phyloP scores from a whole-genome alignment of 2,113 vertebrate species.

The Elephantulus edwardii region DNA sequence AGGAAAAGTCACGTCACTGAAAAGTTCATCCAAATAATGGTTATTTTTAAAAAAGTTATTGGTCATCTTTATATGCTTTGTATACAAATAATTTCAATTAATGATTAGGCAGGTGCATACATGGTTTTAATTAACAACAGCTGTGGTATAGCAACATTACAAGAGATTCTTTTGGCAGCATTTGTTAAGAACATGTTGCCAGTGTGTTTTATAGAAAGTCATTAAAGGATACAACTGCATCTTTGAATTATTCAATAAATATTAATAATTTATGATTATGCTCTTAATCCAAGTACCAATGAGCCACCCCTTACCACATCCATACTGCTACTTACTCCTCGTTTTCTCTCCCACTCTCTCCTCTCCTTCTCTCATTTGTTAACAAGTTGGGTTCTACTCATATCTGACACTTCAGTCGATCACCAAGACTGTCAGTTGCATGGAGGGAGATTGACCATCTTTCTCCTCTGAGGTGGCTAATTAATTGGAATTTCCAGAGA shows the following conservation, averaged over 20 bases:
- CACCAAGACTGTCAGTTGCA: no score
- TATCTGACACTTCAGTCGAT: no score
- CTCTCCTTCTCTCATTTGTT: no score
- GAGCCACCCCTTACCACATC: background rate
- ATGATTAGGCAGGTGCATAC: background rate
- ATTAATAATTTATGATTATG: slow-evolving; percentile 62
- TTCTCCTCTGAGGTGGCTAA: no score
- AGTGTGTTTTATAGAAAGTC: slow-evolving; percentile 49
- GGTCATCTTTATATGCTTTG: slow-evolving; percentile 40
- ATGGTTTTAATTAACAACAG: slow-evolving; percentile 70
- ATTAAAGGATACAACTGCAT: slow-evolving; percentile 17
- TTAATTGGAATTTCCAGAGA: no score
- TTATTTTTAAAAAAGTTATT: slow-evolving; percentile 38
- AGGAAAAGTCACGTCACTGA: background rate
- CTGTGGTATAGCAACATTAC: slow-evolving; percentile 36
- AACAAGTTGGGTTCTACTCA: no score
- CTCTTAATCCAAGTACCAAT: slow-evolving; percentile 45
- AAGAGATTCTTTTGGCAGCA: slow-evolving; percentile 36
- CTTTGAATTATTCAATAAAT: slow-evolving; percentile 65
- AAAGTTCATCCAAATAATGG: slow-evolving; percentile 30
- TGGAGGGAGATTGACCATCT: no score
- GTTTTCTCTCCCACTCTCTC: no score
- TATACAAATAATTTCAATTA: slow-evolving; percentile 35
- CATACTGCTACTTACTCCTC: no score
- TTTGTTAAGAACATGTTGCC: slow-evolving; percentile 61